phyloP scores from a whole-genome alignment of 2,888 invertebrate species.

The Drosophila bunnanda region DNA sequence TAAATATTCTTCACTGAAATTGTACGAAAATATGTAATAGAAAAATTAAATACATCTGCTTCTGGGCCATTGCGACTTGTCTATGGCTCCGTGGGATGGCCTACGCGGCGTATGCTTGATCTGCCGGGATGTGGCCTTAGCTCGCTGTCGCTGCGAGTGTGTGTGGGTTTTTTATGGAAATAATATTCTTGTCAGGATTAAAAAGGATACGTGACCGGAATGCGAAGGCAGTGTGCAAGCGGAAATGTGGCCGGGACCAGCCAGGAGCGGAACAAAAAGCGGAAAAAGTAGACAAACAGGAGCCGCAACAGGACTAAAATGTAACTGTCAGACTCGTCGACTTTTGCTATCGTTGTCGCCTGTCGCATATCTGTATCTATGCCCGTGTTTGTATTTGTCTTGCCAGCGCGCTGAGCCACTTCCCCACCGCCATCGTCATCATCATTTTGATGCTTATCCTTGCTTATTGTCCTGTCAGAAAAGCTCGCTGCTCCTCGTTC shows the following conservation, averaged over 20 bases:
- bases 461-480: conserved; percentile 72
- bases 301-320: conserved; percentile 46
- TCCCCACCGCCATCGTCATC: conserved; percentile 22
- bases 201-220: conserved; percentile 85
- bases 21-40: neutral
- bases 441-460: conserved; percentile 60
- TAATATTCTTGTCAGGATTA: conserved; percentile 85
- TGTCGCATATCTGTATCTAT: conserved; percentile 42
- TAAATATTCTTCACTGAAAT: neutral
- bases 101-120: conserved; percentile 71
- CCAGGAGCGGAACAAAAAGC: conserved; percentile 16
- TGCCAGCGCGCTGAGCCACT: conserved; percentile 28
- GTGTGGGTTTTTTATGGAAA: conserved; percentile 78
- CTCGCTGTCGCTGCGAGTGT: conserved; percentile 13
- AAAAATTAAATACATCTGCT: conserved; percentile 73
- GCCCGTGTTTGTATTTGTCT: conserved; percentile 49
- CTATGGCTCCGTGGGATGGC: conserved; percentile 65
- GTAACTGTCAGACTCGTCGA: conserved; percentile 59
- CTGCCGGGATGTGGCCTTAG: conserved; percentile 36
- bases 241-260: conserved; percentile 43
- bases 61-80: conserved; percentile 50
- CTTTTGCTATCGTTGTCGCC: conserved; percentile 60
- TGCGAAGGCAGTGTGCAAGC: conserved; percentile 80
- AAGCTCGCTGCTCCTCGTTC: conserved; percentile 32
- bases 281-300: conserved; percentile 26